These are phyloP conservation scores for Adoxophyes honmai DNA, from an alignment of 1,140 invertebrate species.

Conservation along the genomic window DNA sequence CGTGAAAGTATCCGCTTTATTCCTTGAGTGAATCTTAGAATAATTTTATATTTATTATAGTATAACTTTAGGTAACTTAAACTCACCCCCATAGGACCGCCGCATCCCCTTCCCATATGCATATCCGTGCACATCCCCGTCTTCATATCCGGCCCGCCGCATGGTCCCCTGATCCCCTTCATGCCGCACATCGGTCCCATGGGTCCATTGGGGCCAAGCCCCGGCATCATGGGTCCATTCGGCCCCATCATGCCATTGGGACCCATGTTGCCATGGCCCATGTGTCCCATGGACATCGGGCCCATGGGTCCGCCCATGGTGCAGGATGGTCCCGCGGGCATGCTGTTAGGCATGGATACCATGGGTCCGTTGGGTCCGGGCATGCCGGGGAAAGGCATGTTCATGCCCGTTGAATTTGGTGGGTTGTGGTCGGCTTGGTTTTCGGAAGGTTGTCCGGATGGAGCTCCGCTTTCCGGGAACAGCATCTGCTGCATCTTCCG, in stretches of 20 bases:
- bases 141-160: slow-evolving; percentile 74
- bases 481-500: slow-evolving; percentile 95
- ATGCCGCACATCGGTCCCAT: slow-evolving; percentile 75
- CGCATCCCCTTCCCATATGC: slow-evolving; percentile 73
- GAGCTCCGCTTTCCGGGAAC: slow-evolving; percentile 85
- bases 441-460: slow-evolving; percentile 40
- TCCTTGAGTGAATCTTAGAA: too few relatives aligned
- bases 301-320: slow-evolving; percentile 71
- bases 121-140: slow-evolving; percentile 72
- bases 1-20: too few relatives aligned
- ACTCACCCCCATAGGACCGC: slow-evolving; percentile 73
- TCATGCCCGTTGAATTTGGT: slow-evolving; percentile 65
- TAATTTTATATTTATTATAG: too few relatives aligned
- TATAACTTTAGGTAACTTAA: background rate
- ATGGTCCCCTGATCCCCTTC: slow-evolving; percentile 65
- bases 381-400: slow-evolving; percentile 70
- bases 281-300: slow-evolving; percentile 51
- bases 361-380: slow-evolving; percentile 64
- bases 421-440: slow-evolving; percentile 66
- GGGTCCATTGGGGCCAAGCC: slow-evolving; percentile 71
- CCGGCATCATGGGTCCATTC: slow-evolving; percentile 70
- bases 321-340: slow-evolving; percentile 64
- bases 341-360: slow-evolving; percentile 66
- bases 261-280: slow-evolving; percentile 57
- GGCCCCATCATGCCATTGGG: slow-evolving; percentile 75